Base-by-base conservation (phyloP, 2,797 vertebrate genomes). In the Rhodeus uyekii region DNA sequence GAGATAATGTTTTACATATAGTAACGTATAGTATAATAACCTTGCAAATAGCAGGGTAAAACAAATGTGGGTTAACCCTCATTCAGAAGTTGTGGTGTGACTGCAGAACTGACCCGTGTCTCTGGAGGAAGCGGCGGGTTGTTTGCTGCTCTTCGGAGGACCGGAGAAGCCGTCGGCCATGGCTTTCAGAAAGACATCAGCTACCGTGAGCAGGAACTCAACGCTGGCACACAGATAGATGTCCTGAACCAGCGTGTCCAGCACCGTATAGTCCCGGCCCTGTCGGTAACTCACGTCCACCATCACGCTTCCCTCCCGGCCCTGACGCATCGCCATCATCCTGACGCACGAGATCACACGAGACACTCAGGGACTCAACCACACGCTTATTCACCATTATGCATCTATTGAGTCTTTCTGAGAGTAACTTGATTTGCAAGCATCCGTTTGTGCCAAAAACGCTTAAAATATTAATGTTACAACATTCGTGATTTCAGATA, bases 171-270 rank as follows among this genome's bases (percentile, higher is more conserved):
- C 96, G 84, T 95, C 91, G 74, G 95, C 92, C 58, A 92, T 95
- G 83, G 97, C 95, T 84, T 97, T 96, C 29, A 97, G 88, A 85
- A 99, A 99, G 86, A 99, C 91, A 88, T 98, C 95, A 34, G 95
- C 96, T 80, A 99, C 97, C 0, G 97, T 98, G 83, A 95, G 93
- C 75, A 99, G 93, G 92, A 99, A 99, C 91, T 99, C 98, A 94
- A 99, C 96, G 91, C 97, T 99, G 87, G 98, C 97, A 89, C 98
- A 99, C 67, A 99, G 92, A 86, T 98, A 98, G 71, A 96, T 91
- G 85, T 99, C 97, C 91, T 97, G 96, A 84, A 99, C 93, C 90
- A 96, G 61, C 10, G 94, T 93, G 76, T 97, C 95, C 87, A 97
- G 84, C 29, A 82, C 80, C 64, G 91, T 95, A 77, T 95, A 93